A percentile compares a stretch with the other conserved stretches of the same genome.
Evolutionary conservation across 2,888 invertebrate species (phyloP).

Genomic region (Cephus rjabovi): DNA sequence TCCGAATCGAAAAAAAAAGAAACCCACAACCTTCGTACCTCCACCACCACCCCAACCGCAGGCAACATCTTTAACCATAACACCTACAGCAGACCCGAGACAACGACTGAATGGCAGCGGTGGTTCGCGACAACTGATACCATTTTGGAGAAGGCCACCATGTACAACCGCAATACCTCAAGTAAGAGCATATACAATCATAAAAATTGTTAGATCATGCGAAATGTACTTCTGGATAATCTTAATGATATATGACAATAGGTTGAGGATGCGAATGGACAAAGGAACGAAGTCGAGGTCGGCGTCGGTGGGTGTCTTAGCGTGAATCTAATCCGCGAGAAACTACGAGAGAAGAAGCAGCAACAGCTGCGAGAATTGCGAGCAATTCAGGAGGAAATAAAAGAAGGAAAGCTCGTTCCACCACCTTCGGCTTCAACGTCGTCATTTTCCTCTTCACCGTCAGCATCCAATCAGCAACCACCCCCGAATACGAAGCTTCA

Average conservation of each 20-base stretch:
- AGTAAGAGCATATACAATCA: constrained; percentile 39
- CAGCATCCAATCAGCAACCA: constrained; percentile 64
- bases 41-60: constrained; percentile 71
- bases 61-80: constrained; percentile 63
- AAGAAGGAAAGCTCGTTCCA: constrained; percentile 81
- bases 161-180: constrained; percentile 67
- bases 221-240: neutral
- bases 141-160: constrained; percentile 81
- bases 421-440: constrained; percentile 71
- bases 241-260: constrained; percentile 15
- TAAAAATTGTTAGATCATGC: neutral
- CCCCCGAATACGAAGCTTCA: constrained; percentile 72
- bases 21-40: constrained; percentile 89
- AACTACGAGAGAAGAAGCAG: constrained; percentile 88
- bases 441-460: constrained; percentile 54
- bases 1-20: constrained; percentile 87
- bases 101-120: constrained; percentile 53
- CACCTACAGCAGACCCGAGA: constrained; percentile 49
- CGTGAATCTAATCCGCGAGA: constrained; percentile 77
- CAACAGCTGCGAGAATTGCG: constrained; percentile 86
- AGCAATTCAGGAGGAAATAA: constrained; percentile 88
- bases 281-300: constrained; percentile 76
- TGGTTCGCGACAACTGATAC: constrained; percentile 67
- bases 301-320: constrained; percentile 78
- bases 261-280: constrained; percentile 76